Conservation (phyloP, 1,140 invertebrate species). For the Eumaeus atala region DNA sequence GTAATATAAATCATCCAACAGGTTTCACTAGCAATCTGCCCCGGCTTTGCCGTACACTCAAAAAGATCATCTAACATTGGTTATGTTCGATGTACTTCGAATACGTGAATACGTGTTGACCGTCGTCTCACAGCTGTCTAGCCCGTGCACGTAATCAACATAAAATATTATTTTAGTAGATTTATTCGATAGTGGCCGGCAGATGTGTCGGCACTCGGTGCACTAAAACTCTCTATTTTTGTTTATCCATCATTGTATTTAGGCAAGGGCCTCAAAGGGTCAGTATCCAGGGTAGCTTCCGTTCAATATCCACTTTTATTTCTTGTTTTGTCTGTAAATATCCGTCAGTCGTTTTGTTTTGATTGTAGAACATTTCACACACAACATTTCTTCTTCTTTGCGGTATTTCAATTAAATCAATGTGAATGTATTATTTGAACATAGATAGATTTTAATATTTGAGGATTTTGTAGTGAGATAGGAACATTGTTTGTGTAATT, state of each 20-base stretch:
- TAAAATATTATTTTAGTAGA: slow-evolving; percentile 73
- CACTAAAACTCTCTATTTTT: slow-evolving; percentile 59
- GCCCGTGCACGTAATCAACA: slow-evolving; percentile 70
- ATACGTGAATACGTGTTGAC: slow-evolving; percentile 32
- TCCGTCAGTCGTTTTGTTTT: slow-evolving; percentile 54
- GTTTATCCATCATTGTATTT: slow-evolving; percentile 62
- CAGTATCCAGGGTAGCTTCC: slow-evolving; percentile 63
- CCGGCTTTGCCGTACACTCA: too few relatives aligned
- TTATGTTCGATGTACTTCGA: slow-evolving; percentile 23
- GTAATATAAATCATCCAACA: too few relatives aligned
- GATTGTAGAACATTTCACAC: slow-evolving; percentile 14
- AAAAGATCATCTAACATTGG: background rate
- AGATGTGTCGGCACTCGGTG: slow-evolving; percentile 55
- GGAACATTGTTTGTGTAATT: too few relatives aligned
- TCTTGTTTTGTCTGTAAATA: slow-evolving; percentile 62
- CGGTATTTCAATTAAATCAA: too few relatives aligned
- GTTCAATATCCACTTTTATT: slow-evolving; percentile 49
- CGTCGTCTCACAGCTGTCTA: slow-evolving; percentile 60
- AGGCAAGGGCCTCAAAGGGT: slow-evolving; percentile 55
- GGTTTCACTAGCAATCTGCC: too few relatives aligned
- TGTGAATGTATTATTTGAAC: too few relatives aligned
- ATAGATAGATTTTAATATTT: too few relatives aligned
- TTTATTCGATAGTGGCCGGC: slow-evolving; percentile 70
- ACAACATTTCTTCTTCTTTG: background rate
- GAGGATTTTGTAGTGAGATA: too few relatives aligned